phyloP scores from a whole-genome alignment of 2,113 vertebrate genomes.

The Cyanoderma ruficeps region DNA sequence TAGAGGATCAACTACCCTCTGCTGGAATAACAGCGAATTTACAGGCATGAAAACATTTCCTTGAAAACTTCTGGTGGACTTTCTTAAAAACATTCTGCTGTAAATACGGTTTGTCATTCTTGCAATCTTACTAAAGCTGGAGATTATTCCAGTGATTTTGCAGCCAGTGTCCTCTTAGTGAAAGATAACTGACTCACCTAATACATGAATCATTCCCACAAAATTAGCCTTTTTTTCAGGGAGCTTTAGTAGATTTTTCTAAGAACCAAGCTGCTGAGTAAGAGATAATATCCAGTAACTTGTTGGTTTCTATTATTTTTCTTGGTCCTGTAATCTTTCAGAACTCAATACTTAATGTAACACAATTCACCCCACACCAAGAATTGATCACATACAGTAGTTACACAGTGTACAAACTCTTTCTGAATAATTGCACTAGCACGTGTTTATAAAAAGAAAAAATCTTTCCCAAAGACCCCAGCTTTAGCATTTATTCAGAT shows the following conservation, averaged over 20 bases:
- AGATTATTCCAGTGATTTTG: not conserved
- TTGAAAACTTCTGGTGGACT: not conserved
- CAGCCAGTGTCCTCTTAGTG: not conserved
- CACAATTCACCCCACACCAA: rapidly evolving
- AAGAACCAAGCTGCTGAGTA: not conserved
- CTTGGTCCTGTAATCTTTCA: not conserved
- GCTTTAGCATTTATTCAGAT: not conserved
- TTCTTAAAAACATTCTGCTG: not conserved
- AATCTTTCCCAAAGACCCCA: not conserved
- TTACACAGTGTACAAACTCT: not conserved
- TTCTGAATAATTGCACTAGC: not conserved
- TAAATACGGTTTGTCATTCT: not conserved
- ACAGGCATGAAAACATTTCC: conserved; percentile 10
- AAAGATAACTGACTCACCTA: conserved; percentile 13
- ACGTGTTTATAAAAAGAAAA: not conserved
- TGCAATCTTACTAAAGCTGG: not conserved
- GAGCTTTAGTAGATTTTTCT: not conserved
- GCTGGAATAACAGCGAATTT: conserved; percentile 53
- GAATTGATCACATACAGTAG: not conserved
- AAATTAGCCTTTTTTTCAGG: not conserved
- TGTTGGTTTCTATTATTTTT: not conserved
- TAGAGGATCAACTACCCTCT: conserved; percentile 69
- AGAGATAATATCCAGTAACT: not conserved
- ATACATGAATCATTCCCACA: not conserved
- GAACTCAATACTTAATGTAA: not conserved